Evolutionary conservation across 1,140 invertebrate species (phyloP), one percentile per base, ranked within the genome.

Genomic region (Drosophila ficusphila): DNA sequence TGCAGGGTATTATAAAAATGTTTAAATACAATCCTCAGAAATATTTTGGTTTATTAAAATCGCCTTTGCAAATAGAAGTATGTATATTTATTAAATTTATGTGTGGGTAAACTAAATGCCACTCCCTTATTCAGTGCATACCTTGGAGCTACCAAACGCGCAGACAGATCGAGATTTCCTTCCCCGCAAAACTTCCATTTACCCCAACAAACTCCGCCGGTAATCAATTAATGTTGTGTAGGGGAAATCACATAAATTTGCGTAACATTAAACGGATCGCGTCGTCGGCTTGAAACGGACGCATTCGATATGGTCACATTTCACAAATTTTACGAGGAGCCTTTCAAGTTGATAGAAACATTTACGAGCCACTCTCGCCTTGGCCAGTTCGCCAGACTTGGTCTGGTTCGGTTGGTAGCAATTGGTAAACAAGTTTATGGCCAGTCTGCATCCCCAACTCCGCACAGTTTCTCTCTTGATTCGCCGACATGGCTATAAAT

Each of bases 251-350:
- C 79, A 83, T 83, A 83, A 85, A 85, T 83, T 85, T 65, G 54
- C 68, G 79, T 58, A 85, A 85, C 79, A 79, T 83, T 83, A 83
- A 83, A 83, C 79, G 79, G 70, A 65, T 74, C 71, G 75, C 41
- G 70, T 73, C 44, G 67, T 44, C 36, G 56, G 36, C 33, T 79
- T 51, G 41, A 52, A 51, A 39, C 62, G 47, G 42, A 47, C 44
- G 29, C 36, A 64, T 39, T 79, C 62, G 76, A 67, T 76, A 79
- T 72, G 64, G 71, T 60, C 58, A 62, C 81, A 83, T 85, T 68
- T 83, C 81, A 86, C 76, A 83, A 83, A 85, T 85, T 79, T 83
- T 86, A 83, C 81, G 79, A 86, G 79, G 49, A 60, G 79, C 71
- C 65, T 79, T 83, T 85, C 71, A 58, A 79, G 64, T 79, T 79